Percentiles rank a stretch among this genome's conserved stretches.
phyloP scores from a whole-genome alignment of 2,797 vertebrate genomes.

The Amblyopsis hoosieri region DNA sequence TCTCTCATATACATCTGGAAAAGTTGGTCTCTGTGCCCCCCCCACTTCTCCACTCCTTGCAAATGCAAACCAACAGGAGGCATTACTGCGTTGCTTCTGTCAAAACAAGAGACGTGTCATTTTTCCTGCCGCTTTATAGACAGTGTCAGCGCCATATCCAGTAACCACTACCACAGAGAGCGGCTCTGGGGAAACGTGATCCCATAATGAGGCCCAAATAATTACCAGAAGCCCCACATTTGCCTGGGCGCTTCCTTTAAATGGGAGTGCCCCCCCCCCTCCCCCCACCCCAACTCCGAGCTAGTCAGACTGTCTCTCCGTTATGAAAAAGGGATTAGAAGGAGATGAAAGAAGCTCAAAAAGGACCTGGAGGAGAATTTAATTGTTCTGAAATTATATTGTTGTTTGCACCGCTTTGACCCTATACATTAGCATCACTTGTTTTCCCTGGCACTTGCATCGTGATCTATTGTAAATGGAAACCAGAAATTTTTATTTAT shows the following conservation, averaged over 20 bases:
- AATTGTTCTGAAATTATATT: neutral
- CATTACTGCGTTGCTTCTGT: conserved; percentile 70
- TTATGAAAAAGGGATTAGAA: conserved; percentile 62
- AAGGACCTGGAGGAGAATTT: conserved; percentile 24
- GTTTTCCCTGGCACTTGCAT: too few relatives aligned
- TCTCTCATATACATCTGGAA: neutral
- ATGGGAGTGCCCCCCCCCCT: conserved; percentile 37
- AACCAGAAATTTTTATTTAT: too few relatives aligned
- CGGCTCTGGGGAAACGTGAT: conserved; percentile 65
- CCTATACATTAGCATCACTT: too few relatives aligned
- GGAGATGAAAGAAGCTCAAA: conserved; percentile 51
- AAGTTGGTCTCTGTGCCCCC: neutral
- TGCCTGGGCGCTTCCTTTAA: conserved; percentile 67
- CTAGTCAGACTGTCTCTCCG: conserved; percentile 62
- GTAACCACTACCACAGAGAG: conserved; percentile 67
- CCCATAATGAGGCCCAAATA: conserved; percentile 76
- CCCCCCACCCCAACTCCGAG: conserved; percentile 11
- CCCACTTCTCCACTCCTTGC: conserved; percentile 30
- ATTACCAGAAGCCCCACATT: conserved; percentile 72
- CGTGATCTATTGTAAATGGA: too few relatives aligned
- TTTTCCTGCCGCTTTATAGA: conserved; percentile 71
- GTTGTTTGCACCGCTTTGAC: too few relatives aligned
- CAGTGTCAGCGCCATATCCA: conserved; percentile 71
- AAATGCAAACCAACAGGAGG: conserved; percentile 62
- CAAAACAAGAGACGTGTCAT: conserved; percentile 76